Percentiles rank a stretch among this genome's conserved stretches.
These are phyloP conservation scores for Platorchestia sp. DNA, from an alignment of 1,140 invertebrate genomes.

Conservation along the genomic window DNA sequence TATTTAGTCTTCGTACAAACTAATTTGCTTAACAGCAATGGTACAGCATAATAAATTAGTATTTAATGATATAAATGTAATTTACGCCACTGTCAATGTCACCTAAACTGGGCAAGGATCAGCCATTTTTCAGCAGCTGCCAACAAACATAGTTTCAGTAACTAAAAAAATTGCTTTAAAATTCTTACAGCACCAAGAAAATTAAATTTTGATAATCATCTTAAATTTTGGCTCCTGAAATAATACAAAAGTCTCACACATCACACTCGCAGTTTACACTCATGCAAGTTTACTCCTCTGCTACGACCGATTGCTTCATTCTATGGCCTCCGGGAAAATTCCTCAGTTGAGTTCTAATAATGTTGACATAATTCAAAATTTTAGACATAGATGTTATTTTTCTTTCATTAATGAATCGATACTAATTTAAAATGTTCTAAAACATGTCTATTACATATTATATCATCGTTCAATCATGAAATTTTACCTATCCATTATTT, in stretches of 20 bases:
- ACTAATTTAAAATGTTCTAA: not conserved
- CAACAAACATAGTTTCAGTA: not conserved
- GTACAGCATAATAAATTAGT: not conserved
- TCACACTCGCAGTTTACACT: not conserved
- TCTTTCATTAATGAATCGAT: not conserved
- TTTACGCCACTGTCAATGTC: not conserved
- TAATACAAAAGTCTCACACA: not conserved
- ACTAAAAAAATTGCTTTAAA: not conserved
- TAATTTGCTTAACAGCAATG: too few relatives aligned
- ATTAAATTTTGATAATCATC: not conserved
- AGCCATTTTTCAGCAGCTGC: not conserved
- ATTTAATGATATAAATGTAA: not conserved
- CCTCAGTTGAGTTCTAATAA: not conserved
- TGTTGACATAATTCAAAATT: not conserved
- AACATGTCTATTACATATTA: not conserved
- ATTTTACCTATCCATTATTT: not conserved
- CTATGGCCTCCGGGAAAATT: not conserved
- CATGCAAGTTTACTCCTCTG: not conserved
- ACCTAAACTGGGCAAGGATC: not conserved
- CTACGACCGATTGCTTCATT: not conserved
- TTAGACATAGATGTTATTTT: not conserved
- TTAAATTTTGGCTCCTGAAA: not conserved
- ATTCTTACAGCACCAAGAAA: not conserved
- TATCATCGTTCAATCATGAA: not conserved
- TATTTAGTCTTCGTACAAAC: too few relatives aligned